These are phyloP conservation scores for Ceyx erithaca DNA, from an alignment of 2,797 vertebrate species.

Conservation along the genomic window DNA sequence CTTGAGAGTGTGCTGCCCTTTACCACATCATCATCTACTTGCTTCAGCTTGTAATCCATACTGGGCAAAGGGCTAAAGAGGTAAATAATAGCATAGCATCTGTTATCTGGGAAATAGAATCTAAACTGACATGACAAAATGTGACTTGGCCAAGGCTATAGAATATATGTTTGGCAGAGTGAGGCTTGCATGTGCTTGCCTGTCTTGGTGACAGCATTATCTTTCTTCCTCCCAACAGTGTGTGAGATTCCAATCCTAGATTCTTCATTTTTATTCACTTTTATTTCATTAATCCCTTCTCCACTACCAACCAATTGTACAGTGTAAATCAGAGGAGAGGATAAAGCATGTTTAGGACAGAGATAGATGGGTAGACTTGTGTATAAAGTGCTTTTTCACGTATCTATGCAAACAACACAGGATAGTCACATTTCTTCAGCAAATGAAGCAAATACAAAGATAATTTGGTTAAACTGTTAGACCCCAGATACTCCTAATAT, in stretches of 20 bases:
- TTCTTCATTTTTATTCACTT: neutral
- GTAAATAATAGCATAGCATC: neutral
- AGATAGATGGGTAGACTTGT: neutral
- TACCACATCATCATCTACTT: neutral
- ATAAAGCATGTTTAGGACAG: neutral
- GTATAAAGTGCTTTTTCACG: neutral
- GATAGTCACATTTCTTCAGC: neutral
- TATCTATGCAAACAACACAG: neutral
- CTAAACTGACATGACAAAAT: neutral
- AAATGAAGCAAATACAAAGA: neutral
- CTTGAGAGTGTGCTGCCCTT: neutral
- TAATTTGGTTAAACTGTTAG: neutral
- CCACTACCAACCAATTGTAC: neutral
- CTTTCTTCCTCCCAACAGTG: neutral
- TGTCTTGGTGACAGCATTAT: neutral
- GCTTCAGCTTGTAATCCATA: neutral
- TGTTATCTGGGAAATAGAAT: neutral
- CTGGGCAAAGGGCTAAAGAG: neutral
- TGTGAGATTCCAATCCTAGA: neutral
- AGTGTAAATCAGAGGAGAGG: neutral
- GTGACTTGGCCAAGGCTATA: neutral
- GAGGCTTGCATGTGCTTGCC: neutral
- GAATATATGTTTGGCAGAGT: neutral
- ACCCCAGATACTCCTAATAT: neutral
- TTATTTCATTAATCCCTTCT: neutral